Conservation (phyloP, 2,888 invertebrate species). For the Cryptocephalus moraei region DNA sequence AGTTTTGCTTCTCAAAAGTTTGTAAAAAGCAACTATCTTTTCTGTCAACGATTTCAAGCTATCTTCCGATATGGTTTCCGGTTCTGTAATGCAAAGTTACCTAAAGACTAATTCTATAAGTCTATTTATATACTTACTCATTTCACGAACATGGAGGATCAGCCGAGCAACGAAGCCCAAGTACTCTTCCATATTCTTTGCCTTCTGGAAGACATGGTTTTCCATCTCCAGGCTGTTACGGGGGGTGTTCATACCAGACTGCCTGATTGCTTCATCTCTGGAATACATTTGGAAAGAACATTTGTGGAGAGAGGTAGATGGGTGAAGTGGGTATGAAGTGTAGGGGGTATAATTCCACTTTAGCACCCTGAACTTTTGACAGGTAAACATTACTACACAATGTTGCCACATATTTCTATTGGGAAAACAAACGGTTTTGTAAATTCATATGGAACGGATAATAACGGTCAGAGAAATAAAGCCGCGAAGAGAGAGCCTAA, state of each 20-base stretch:
- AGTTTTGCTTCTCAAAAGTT: no score
- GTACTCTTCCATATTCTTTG: conserved; percentile 82
- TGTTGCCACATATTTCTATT: no score
- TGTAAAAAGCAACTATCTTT: no score
- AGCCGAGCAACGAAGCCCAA: conserved; percentile 81
- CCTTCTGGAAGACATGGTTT: conserved; percentile 85
- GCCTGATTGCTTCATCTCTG: conserved; percentile 83
- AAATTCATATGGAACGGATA: no score
- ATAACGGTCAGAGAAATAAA: no score
- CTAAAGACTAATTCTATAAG: no score
- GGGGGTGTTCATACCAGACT: conserved; percentile 70
- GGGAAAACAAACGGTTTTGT: no score
- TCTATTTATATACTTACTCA: conserved; percentile 57
- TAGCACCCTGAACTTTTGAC: no score
- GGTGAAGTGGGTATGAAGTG: not conserved
- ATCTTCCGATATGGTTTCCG: not conserved
- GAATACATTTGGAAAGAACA: conserved; percentile 10
- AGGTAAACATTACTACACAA: no score
- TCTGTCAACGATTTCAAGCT: not conserved
- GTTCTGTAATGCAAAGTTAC: not conserved
- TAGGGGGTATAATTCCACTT: no score
- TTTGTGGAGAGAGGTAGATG: not conserved
- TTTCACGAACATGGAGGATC: conserved; percentile 81
- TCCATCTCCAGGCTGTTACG: conserved; percentile 90
- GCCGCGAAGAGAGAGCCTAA: no score